These are phyloP conservation scores for Sparidentex hasta DNA, from an alignment of 2,797 vertebrate species.

Conservation along the genomic window DNA sequence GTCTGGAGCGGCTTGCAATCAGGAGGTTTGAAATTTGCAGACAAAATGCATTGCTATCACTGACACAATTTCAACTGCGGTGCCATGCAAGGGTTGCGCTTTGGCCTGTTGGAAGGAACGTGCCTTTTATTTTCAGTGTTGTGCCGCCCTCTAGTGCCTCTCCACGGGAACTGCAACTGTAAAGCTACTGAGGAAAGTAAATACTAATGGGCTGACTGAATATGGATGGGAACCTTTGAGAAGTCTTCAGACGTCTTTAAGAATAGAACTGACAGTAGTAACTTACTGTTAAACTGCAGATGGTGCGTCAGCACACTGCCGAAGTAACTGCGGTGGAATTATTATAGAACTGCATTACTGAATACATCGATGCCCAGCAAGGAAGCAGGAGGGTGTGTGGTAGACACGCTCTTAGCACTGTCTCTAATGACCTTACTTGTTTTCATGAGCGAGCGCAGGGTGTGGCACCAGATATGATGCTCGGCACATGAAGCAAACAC, in stretches of 20 bases:
- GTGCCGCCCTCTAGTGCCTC: slow-evolving; percentile 72
- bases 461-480: background rate
- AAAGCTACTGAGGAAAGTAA: background rate
- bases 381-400: too few relatives aligned
- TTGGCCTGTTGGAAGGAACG: background rate
- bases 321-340: background rate
- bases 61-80: background rate
- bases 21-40: background rate
- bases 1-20: background rate
- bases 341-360: background rate
- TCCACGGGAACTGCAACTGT: slow-evolving; percentile 19
- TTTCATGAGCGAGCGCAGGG: background rate
- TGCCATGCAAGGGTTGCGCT: background rate
- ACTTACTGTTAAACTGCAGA: background rate
- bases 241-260: background rate
- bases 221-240: background rate
- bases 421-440: background rate
- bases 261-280: background rate
- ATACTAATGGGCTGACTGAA: background rate
- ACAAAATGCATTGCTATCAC: background rate
- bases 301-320: background rate
- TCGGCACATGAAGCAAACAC: background rate
- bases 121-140: background rate
- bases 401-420: too few relatives aligned
- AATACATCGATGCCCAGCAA: background rate